These are phyloP conservation scores for Leptodirus hochenwartii DNA, from an alignment of 2,888 invertebrate genomes.

Conservation along the genomic window DNA sequence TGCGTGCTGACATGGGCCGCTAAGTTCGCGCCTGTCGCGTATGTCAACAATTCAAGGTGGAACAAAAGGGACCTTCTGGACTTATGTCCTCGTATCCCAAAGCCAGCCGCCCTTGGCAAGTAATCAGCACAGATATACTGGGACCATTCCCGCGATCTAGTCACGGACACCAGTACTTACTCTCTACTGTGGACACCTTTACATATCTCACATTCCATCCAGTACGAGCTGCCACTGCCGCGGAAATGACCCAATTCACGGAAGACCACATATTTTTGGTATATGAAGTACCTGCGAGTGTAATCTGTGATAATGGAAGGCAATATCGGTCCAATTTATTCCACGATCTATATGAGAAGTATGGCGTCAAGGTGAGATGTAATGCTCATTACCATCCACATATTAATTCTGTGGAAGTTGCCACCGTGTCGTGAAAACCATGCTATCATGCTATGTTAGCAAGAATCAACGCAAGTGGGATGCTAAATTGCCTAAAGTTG, in stretches of 20 bases:
- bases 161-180: constrained; percentile 7
- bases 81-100: constrained; percentile 10
- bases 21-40: constrained; percentile 5
- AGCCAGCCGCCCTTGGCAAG: constrained; percentile 7
- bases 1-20: constrained; percentile 11
- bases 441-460: constrained; percentile 15
- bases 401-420: constrained; percentile 18
- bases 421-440: constrained; percentile 16
- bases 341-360: constrained; percentile 8
- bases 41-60: constrained; percentile 10
- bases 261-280: constrained; percentile 11
- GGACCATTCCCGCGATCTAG: constrained; percentile 8
- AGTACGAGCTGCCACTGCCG: constrained; percentile 6
- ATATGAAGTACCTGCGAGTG: constrained; percentile 13
- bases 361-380: constrained; percentile 9
- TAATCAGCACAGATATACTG: constrained; percentile 7
- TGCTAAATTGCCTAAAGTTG: constrained; percentile 10
- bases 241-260: background rate
- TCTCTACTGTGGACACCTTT: constrained; percentile 9
- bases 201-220: constrained; percentile 7
- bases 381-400: constrained; percentile 17
- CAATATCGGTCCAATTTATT: constrained; percentile 11
- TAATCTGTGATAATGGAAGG: constrained; percentile 15
- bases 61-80: constrained; percentile 12
- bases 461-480: constrained; percentile 15